These are phyloP conservation scores for Lacanobia wlatinum DNA, from an alignment of 2,888 invertebrate genomes.

Conservation along the genomic window DNA sequence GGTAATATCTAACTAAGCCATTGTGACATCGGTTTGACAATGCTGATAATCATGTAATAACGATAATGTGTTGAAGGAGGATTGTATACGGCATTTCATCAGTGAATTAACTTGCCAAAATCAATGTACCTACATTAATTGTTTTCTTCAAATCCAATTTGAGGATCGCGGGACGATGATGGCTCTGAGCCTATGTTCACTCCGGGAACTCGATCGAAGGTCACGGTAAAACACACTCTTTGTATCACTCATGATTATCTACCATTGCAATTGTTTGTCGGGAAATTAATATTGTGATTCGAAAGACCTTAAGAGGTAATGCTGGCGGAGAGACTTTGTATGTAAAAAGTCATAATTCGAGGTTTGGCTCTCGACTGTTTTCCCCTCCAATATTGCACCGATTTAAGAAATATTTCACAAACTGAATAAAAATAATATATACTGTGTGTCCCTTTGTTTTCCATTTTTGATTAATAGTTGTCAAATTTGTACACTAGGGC, in stretches of 20 bases:
- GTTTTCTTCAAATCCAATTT: too few relatives aligned
- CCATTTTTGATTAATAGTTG: too few relatives aligned
- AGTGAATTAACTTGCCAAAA: background rate
- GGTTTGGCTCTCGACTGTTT: too few relatives aligned
- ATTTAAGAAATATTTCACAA: too few relatives aligned
- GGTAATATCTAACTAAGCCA: background rate
- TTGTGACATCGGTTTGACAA: background rate
- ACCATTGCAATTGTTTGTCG: too few relatives aligned
- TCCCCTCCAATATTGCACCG: too few relatives aligned
- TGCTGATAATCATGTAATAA: background rate
- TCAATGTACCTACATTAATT: background rate
- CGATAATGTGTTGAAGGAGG: background rate
- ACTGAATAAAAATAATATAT: too few relatives aligned
- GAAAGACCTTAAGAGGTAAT: too few relatives aligned
- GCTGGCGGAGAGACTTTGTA: too few relatives aligned
- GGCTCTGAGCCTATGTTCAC: background rate
- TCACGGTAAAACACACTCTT: constrained; percentile 3
- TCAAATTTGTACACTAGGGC: too few relatives aligned
- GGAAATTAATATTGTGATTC: background rate
- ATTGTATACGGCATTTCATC: background rate
- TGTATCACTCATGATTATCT: background rate
- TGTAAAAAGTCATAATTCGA: too few relatives aligned
- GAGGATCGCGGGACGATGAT: background rate
- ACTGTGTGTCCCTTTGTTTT: too few relatives aligned
- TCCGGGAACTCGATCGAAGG: constrained; percentile 4